phyloP scores from a whole-genome alignment of 2,113 vertebrate genomes.

The Tychaedon coryphoeus region DNA sequence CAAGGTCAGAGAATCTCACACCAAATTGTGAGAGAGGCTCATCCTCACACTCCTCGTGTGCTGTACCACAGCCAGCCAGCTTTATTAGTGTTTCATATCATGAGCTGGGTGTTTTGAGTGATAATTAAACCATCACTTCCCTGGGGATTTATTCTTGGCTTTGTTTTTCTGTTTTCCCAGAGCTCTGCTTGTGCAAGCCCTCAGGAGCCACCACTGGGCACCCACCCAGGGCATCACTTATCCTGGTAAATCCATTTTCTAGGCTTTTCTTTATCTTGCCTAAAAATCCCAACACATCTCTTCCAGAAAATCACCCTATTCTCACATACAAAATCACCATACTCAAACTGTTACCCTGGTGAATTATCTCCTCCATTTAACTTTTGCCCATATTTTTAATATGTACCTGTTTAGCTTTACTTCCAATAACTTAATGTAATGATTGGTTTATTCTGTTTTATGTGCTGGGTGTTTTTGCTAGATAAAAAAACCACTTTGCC shows the following conservation, averaged over 20 bases:
- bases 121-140: neutral
- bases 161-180: neutral
- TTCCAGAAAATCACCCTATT: neutral
- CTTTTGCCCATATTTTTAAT: neutral
- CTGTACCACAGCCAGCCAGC: neutral
- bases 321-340: neutral
- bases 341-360: fast-evolving
- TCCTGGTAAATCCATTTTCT: neutral
- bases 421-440: neutral
- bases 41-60: fast-evolving
- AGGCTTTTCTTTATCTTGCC: neutral
- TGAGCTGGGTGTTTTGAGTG: neutral
- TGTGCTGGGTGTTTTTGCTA: neutral
- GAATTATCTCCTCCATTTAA: neutral
- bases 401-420: neutral
- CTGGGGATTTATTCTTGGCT: neutral
- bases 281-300: neutral
- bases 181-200: neutral
- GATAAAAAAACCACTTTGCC: neutral
- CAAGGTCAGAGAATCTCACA: neutral
- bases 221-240: neutral
- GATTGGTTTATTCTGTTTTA: neutral
- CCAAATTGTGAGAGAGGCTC: neutral
- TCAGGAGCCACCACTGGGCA: neutral
- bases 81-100: neutral